phyloP scores from a whole-genome alignment of 2,113 vertebrate genomes.

The Falco punctatus region DNA sequence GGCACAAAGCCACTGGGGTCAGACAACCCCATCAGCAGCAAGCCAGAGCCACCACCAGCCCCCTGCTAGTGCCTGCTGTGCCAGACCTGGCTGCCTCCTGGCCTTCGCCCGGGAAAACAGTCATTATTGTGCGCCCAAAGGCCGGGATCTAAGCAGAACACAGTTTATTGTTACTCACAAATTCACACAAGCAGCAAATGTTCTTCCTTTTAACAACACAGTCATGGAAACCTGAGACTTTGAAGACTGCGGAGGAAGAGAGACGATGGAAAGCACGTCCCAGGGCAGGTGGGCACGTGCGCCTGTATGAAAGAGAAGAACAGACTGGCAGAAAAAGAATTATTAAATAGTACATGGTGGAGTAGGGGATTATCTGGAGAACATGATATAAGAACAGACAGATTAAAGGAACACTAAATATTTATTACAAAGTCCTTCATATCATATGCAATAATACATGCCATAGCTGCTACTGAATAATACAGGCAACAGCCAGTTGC shows the following conservation, averaged over 20 bases:
- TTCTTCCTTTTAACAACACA: not conserved
- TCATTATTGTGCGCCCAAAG: not conserved
- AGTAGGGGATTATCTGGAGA: constrained; percentile 53
- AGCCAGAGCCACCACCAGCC: not conserved
- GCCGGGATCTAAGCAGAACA: not conserved
- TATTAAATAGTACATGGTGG: constrained; percentile 19
- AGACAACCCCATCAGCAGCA: not conserved
- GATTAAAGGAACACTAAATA: constrained; percentile 60
- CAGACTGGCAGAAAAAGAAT: constrained; percentile 29
- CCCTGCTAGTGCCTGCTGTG: not conserved
- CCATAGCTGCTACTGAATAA: constrained; percentile 46
- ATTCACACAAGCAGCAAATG: not conserved
- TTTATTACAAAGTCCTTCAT: constrained; percentile 37
- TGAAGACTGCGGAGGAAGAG: not conserved
- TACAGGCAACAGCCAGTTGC: constrained; percentile 37
- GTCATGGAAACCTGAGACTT: not conserved
- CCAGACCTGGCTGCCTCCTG: not conserved
- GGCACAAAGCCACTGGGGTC: not conserved
- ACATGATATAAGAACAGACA: constrained; percentile 20
- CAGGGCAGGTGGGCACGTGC: not conserved
- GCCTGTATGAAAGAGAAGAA: not conserved
- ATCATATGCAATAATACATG: not conserved
- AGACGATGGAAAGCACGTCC: rapidly evolving
- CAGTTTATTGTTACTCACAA: not conserved
- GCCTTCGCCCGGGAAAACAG: not conserved